Evolutionary conservation across 2,797 vertebrate species (phyloP).

Genomic region (Todus mexicanus): DNA sequence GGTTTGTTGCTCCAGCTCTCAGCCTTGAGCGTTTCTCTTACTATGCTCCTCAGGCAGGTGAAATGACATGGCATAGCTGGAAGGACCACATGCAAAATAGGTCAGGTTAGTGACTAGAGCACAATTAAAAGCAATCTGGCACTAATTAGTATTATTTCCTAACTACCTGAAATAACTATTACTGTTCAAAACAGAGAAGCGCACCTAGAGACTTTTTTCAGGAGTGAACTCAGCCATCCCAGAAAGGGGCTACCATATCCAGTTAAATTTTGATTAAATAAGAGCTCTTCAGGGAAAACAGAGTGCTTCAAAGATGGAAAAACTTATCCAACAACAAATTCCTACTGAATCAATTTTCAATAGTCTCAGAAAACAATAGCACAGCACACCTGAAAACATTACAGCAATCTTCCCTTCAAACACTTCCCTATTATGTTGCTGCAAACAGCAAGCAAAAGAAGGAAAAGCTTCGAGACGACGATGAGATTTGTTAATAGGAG

Average conservation of each 20-base stretch:
- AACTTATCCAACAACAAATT: background rate
- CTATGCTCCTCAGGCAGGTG: background rate
- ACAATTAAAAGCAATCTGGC: constrained; percentile 11
- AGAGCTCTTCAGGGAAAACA: background rate
- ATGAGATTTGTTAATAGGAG: background rate
- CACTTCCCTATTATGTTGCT: background rate
- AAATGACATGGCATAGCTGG: background rate
- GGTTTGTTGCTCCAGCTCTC: background rate
- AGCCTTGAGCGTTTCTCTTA: background rate
- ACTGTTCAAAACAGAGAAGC: background rate
- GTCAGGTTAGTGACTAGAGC: background rate
- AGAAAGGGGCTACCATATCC: background rate
- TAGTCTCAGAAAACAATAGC: background rate
- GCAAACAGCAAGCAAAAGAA: background rate
- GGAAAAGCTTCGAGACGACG: background rate
- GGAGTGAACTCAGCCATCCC: background rate
- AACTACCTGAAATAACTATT: background rate
- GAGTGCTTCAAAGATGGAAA: background rate
- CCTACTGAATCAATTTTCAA: background rate
- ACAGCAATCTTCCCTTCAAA: background rate
- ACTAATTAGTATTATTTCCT: background rate
- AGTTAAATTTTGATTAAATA: background rate
- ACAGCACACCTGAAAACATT: background rate
- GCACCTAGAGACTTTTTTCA: background rate
- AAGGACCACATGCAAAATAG: background rate